phyloP scores from a whole-genome alignment of 2,797 vertebrate genomes.

The Premnoplex brunnescens region DNA sequence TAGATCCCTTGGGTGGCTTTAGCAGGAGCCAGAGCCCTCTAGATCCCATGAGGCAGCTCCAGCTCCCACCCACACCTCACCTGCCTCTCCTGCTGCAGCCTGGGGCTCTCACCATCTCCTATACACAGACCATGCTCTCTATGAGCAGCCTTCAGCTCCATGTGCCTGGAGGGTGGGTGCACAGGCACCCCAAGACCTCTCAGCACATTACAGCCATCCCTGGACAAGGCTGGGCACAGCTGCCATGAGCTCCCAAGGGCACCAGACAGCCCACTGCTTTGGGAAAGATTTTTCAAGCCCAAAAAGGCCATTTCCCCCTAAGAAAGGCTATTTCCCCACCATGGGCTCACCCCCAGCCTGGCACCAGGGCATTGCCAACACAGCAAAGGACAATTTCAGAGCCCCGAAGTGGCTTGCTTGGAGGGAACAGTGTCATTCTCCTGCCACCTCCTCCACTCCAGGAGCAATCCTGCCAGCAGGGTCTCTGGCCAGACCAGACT shows the following conservation, averaged over 20 bases:
- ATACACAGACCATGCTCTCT: rapidly evolving
- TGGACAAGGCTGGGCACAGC: background rate
- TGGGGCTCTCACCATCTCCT: too few relatives aligned
- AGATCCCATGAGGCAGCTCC: background rate
- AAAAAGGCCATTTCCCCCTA: background rate
- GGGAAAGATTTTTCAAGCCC: background rate
- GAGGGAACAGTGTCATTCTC: background rate
- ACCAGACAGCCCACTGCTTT: background rate
- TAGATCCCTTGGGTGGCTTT: background rate
- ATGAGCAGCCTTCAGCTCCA: background rate
- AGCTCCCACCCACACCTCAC: background rate
- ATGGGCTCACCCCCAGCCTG: background rate
- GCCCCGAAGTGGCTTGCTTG: background rate
- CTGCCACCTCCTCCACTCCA: background rate
- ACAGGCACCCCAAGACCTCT: rapidly evolving
- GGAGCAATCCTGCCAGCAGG: background rate
- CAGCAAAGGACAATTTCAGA: background rate
- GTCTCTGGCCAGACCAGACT: background rate
- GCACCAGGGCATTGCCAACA: background rate
- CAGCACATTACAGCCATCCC: background rate
- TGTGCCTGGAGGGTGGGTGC: rapidly evolving
- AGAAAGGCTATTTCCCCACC: too few relatives aligned
- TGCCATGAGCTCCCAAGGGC: background rate
- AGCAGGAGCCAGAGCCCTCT: background rate
- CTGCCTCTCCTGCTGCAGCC: background rate